Percentiles rank a stretch among this genome's conserved stretches.
Evolutionary conservation across 2,113 vertebrate genomes (phyloP).

Genomic region (Barbus barbus): DNA sequence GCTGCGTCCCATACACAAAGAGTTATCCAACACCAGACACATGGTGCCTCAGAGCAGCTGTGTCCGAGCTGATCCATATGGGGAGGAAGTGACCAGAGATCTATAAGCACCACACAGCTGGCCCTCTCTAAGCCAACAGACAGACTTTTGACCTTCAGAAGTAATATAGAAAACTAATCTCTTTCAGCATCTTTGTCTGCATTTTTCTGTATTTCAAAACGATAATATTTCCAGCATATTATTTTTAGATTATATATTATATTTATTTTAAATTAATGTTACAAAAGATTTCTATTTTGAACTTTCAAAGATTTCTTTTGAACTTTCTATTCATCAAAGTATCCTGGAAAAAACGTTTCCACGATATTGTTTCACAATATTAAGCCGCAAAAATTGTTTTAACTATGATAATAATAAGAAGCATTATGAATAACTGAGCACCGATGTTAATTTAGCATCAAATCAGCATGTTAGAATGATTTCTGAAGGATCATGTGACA

Average conservation of each 20-base stretch:
- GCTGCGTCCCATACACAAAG: not conserved
- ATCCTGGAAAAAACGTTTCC: not conserved
- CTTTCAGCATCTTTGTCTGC: not conserved
- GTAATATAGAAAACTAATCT: not conserved
- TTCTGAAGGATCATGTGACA: too few species aligned
- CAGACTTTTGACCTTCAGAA: not conserved
- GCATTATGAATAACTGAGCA: too few species aligned
- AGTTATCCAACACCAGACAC: slow-evolving; percentile 37
- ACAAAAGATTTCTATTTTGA: too few species aligned
- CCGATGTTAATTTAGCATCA: too few species aligned
- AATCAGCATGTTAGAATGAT: too few species aligned
- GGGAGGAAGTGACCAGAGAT: slow-evolving; percentile 19
- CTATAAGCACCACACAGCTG: slow-evolving; percentile 47
- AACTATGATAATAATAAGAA: too few species aligned
- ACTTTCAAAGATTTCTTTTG: too few species aligned
- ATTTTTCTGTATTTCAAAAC: not conserved
- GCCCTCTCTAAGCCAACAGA: not conserved
- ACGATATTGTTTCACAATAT: too few species aligned
- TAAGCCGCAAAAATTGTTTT: not conserved
- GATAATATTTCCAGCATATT: not conserved
- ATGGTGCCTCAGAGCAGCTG: slow-evolving; percentile 32
- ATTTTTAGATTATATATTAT: not conserved
- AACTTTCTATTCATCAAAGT: too few species aligned
- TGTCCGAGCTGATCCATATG: slow-evolving; percentile 9
- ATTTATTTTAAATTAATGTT: too few species aligned